Evolutionary conservation across 2,888 invertebrate species (phyloP), one percentile per base, ranked within the genome.

Genomic region (Sphaerophoria rueppellii): DNA sequence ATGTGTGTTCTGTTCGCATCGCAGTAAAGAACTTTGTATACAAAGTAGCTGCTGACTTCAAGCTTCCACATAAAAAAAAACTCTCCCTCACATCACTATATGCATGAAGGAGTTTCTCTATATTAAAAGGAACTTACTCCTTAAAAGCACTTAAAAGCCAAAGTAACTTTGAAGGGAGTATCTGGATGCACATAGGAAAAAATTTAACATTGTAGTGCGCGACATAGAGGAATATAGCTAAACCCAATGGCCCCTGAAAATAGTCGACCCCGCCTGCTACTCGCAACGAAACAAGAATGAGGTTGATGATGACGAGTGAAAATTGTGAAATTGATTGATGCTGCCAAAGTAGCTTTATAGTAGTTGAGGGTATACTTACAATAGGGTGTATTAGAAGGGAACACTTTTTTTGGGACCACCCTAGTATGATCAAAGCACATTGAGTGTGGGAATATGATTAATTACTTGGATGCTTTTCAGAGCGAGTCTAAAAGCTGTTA

Each of bases 311-410:
- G 65, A 67, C 7, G 35, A 24, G 24, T 12, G 67, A 63, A 35
- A 61, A 79, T 69, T 63, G 69, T 74, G 82, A 75, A 85, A 80
- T 81, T 85, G 85, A 85, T 85, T 81, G 85, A 81, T 81, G 81
- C 73, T 34, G 37, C 54, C 6, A 9, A 43, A 43, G 43, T 43
- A 43, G 9, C 24, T 24, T 24, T 24, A 24, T 24, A n/a, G 7
- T 43, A 37, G 5, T 6, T 6, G 4, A 12, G 34, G 73, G 54
- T 55, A 58, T 37, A 58, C 16, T 6, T 14, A 34, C 46, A 54
- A 7, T 61, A 60, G 24, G 61, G 46, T 37, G 37, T 40, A 37
- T 2, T 24, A 2, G 1, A 24, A 24, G 24, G 24, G 24, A 24
- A 16, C 0, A 16, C 9, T 60, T 14, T 46, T 14, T 60, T 24